These are phyloP conservation scores for Cylas formicarius DNA, from an alignment of 1,140 invertebrate genomes.

Conservation along the genomic window DNA sequence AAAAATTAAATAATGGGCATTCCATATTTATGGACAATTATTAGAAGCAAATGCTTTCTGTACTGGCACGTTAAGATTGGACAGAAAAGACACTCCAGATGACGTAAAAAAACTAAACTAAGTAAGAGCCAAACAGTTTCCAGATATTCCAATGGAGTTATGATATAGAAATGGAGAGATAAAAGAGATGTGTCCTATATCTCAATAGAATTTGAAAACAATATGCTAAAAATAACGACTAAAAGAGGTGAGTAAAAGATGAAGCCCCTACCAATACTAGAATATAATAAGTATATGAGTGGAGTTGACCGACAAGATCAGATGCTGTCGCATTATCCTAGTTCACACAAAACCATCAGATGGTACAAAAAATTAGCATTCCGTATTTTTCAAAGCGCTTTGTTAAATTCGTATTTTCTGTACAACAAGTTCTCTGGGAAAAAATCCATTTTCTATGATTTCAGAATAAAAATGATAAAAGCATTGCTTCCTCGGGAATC, in stretches of 20 bases:
- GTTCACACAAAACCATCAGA: slow-evolving; percentile 28
- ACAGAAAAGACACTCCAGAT: slow-evolving; percentile 16
- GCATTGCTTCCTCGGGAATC: too few relatives aligned
- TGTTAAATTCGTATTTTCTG: not conserved
- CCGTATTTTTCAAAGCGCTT: slow-evolving; percentile 10
- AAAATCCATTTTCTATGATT: too few relatives aligned
- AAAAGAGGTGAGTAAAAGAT: too few relatives aligned
- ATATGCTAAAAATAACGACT: slow-evolving; percentile 10
- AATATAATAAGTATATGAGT: slow-evolving; percentile 35
- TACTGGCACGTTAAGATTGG: slow-evolving; percentile 33
- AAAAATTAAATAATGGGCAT: slow-evolving; percentile 36
- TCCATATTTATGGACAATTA: slow-evolving; percentile 42
- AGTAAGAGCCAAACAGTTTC: slow-evolving; percentile 34
- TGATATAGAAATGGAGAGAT: slow-evolving; percentile 40
- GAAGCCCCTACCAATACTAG: slow-evolving; percentile 29
- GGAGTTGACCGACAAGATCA: slow-evolving; percentile 33
- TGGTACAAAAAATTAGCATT: slow-evolving; percentile 34
- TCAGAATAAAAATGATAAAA: too few relatives aligned
- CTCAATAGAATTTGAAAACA: slow-evolving; percentile 23
- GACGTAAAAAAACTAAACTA: slow-evolving; percentile 32
- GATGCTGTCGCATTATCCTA: slow-evolving; percentile 34
- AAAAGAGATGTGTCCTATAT: slow-evolving; percentile 32
- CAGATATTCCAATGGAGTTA: slow-evolving; percentile 27
- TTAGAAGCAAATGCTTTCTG: slow-evolving; percentile 41
- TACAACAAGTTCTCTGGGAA: too few relatives aligned